Evolutionary conservation across 30 jellyfish, hydroid and myxozoan species (phyloP).

Genomic region (Mastigias papua): DNA sequence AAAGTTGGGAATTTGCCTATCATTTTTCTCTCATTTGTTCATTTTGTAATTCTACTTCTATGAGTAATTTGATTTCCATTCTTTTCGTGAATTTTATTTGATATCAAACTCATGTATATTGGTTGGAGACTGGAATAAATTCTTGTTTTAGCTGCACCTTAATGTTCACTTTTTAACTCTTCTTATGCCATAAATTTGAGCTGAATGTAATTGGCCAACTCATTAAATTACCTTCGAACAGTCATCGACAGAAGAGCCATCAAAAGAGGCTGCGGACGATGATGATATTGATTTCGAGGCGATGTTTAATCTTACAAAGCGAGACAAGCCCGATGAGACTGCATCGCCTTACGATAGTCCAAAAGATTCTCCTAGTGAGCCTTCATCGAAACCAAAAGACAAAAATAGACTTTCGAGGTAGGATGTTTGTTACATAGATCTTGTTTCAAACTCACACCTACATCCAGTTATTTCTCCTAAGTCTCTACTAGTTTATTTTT

Average conservation of each 20-base stretch:
- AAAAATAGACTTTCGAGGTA: slow-evolving; percentile 25
- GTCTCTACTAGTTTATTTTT: too few relatives aligned
- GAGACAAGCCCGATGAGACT: slow-evolving; percentile 7
- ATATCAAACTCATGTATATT: neutral
- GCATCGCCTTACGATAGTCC: slow-evolving; percentile 30
- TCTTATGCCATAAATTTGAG: too few relatives aligned
- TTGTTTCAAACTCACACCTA: too few relatives aligned
- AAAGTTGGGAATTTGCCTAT: too few relatives aligned
- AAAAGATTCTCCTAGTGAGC: neutral
- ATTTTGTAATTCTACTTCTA: neutral
- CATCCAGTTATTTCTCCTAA: too few relatives aligned
- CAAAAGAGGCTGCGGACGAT: slow-evolving; percentile 30
- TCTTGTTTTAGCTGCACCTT: too few relatives aligned
- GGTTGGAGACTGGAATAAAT: too few relatives aligned
- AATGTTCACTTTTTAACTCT: too few relatives aligned
- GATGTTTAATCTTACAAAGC: slow-evolving; percentile 42
- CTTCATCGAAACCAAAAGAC: slow-evolving; percentile 32
- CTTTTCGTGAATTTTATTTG: too few relatives aligned
- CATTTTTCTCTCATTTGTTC: too few relatives aligned
- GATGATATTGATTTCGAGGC: slow-evolving; percentile 61
- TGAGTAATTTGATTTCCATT: neutral
- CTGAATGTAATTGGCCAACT: too few relatives aligned
- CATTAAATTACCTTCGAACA: too few relatives aligned
- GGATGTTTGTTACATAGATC: neutral
- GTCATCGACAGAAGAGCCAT: neutral